Percentiles rank a stretch among this genome's conserved stretches.
Evolutionary conservation across 2,797 vertebrate species (phyloP).

Genomic region (Zonotrichia albicollis): DNA sequence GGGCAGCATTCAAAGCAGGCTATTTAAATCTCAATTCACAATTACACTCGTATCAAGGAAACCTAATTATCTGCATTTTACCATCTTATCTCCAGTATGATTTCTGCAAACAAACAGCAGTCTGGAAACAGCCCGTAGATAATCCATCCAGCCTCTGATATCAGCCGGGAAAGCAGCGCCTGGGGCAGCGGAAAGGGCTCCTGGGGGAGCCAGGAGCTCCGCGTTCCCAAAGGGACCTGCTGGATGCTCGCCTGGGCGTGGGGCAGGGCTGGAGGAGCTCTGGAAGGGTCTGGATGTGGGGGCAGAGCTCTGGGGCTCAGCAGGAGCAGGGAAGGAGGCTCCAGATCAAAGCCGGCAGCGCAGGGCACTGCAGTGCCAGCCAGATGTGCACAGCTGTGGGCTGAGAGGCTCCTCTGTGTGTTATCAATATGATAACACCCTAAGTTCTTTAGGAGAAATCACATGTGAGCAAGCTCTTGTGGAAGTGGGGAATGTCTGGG

Average conservation of each 20-base stretch:
- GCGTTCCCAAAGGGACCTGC: not conserved
- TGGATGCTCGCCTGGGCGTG: not conserved
- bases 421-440: not conserved
- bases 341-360: not conserved
- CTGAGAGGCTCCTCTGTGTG: not conserved
- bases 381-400: not conserved
- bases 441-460: not conserved
- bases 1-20: conserved; percentile 31
- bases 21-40: conserved; percentile 53
- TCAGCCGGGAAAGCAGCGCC: not conserved
- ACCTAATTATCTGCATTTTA: conserved; percentile 52
- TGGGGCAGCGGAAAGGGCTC: not conserved
- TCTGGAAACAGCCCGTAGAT: conserved; percentile 38
- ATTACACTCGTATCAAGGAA: conserved; percentile 22
- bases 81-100: conserved; percentile 54
- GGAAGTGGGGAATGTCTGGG: not conserved
- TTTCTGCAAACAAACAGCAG: conserved; percentile 62
- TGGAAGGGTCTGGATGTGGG: not conserved
- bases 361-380: not conserved
- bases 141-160: conserved; percentile 18
- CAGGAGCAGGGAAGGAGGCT: not conserved
- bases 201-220: not conserved
- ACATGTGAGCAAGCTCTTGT: not conserved
- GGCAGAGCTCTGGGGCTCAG: not conserved
- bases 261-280: not conserved